Conservation (phyloP, 2,888 invertebrate genomes). For the Argyresthia goedartella region DNA sequence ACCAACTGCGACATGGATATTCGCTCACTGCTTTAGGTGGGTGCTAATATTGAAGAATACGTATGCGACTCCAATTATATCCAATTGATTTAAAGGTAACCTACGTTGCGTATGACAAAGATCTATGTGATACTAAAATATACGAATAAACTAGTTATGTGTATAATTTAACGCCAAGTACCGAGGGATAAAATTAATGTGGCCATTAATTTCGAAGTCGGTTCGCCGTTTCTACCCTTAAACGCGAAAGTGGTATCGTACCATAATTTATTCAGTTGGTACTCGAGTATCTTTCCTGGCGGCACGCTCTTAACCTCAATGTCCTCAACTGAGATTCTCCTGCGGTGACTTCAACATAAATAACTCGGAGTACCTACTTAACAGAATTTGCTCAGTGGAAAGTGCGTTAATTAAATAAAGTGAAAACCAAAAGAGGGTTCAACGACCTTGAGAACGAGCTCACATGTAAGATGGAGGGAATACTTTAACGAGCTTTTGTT, state of each 20-base stretch:
- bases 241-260: slow-evolving; percentile 5
- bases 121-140: no score
- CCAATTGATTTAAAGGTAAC: no score
- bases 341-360: slow-evolving; percentile 9
- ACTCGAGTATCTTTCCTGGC: slow-evolving; percentile 8
- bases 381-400: slow-evolving; percentile 17
- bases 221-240: neutral
- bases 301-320: slow-evolving; percentile 7
- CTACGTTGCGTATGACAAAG: no score
- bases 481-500: slow-evolving; percentile 38
- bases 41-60: no score
- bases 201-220: neutral
- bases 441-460: slow-evolving; percentile 43
- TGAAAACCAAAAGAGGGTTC: slow-evolving; percentile 41
- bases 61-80: no score
- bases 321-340: slow-evolving; percentile 10
- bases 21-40: no score
- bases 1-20: no score
- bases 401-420: slow-evolving; percentile 37
- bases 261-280: slow-evolving; percentile 13
- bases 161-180: neutral
- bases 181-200: neutral
- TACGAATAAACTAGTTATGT: no score
- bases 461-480: slow-evolving; percentile 32
- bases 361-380: slow-evolving; percentile 4